Base-by-base conservation (phyloP, 1,140 invertebrate species). In the Sesamia nonagrioides region DNA sequence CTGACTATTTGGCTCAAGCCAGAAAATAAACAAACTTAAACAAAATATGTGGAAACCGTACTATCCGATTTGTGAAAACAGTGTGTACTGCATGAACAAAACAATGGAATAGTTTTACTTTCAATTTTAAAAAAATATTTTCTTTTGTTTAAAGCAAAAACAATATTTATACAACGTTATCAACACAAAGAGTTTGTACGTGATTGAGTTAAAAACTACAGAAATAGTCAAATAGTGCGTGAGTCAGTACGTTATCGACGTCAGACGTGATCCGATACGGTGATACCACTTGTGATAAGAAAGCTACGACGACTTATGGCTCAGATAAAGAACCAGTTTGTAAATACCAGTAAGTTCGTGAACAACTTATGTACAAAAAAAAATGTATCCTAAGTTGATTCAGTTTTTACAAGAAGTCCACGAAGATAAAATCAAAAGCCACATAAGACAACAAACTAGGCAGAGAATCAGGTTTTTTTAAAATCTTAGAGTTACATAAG, bases 201-300 rank as follows among this genome's bases (percentile, higher is more conserved):
- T 63, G 60, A 63, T 63, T 63, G 60, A 63, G 33, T 40, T 2
- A 17, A 33, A 15, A 18, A 56, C 71, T 54, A 58, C 52, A 82
- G 63, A 52, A 60, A 42, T 50, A 61, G 27, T 56, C 11, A 68
- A 80, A 86, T 82, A 78, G 48, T 76, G 35, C 82, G 79, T 89
- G 86, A 87, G 68, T 89, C 85, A 72, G 58, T 69, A 52, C 52
- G 74, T 82, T 89, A 89, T 90, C 86, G 84, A 85, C 80, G 37
- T 80, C 66, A 74, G 86, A 91, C 87, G 88, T 89, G 90, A 90
- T 92, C 82, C 84, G 90, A 84, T 78, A 89, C 84, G 84, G 84
- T 87, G 86, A 87, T 89, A 89, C 40, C 42, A 63, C 17, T 48
- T 40, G 3, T 69, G 56, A 76, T 77, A 68, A 76, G 45, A 40